Percentiles rank a stretch among this genome's conserved stretches.
Evolutionary conservation across 2,113 vertebrate genomes (phyloP).

Genomic region (Peucedramus taeniatus): DNA sequence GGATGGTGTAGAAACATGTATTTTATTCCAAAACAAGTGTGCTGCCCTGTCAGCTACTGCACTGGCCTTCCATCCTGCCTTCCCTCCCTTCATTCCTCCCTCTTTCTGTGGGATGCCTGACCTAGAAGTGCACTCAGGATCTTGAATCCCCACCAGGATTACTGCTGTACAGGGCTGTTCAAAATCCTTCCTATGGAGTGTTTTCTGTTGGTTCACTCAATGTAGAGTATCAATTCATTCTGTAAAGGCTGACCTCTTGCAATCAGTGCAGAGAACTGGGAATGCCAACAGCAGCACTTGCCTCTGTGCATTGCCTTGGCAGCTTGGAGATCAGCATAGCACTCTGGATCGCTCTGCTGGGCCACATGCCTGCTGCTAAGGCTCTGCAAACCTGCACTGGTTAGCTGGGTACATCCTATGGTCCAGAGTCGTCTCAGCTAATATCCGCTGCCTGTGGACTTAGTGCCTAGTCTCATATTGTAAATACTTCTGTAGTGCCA

Average conservation of each 20-base stretch:
- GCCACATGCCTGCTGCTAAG: background rate
- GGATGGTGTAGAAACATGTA: background rate
- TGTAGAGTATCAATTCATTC: background rate
- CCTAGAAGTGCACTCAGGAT: background rate
- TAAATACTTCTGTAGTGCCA: background rate
- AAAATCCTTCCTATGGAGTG: background rate
- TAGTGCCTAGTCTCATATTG: background rate
- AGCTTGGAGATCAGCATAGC: background rate
- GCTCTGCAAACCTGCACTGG: background rate
- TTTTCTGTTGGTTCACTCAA: background rate
- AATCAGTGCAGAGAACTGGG: background rate
- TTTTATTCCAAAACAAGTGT: background rate
- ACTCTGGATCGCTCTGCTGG: background rate
- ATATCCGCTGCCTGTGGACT: background rate
- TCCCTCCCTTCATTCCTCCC: background rate
- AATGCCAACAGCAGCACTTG: background rate
- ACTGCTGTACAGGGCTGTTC: background rate
- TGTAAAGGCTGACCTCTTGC: background rate
- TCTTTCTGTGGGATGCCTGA: background rate
- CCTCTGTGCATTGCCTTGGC: background rate
- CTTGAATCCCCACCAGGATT: background rate
- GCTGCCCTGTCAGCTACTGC: background rate
- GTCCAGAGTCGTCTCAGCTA: background rate
- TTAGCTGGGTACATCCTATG: background rate
- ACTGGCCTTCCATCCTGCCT: background rate